Conservation (phyloP, 2,888 invertebrate genomes). For the Amaurobius ferox region DNA sequence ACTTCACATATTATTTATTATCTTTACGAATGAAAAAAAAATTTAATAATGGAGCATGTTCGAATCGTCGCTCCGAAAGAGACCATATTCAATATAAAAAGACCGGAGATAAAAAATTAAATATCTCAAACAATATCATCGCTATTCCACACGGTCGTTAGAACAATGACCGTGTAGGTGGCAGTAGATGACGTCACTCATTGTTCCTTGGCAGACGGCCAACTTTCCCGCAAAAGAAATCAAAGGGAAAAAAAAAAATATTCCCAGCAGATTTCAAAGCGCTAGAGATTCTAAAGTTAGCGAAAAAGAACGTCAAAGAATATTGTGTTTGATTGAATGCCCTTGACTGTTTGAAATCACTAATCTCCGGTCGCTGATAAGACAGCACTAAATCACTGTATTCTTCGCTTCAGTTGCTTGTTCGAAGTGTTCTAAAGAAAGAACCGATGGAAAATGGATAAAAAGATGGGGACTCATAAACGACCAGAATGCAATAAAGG, state of each 20-base stretch:
- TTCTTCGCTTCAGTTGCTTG: constrained; percentile 14
- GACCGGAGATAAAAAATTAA: not conserved
- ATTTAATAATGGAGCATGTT: not conserved
- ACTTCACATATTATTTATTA: not conserved
- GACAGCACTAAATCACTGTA: constrained; percentile 41
- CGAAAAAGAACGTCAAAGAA: constrained; percentile 37
- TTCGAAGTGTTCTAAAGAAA: not conserved
- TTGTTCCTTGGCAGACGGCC: constrained; percentile 64
- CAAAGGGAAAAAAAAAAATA: not conserved
- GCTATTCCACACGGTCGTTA: not conserved
- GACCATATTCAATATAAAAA: constrained; percentile 3
- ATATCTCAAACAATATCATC: constrained; percentile 5
- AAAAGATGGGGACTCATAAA: constrained; percentile 7
- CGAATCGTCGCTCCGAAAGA: not conserved
- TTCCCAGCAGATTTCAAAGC: constrained; percentile 45
- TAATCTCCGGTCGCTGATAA: constrained; percentile 60
- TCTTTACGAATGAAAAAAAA: not conserved
- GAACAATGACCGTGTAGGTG: constrained; percentile 69
- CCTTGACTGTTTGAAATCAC: constrained; percentile 64
- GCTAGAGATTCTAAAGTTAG: constrained; percentile 53
- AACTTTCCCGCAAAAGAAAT: constrained; percentile 33
- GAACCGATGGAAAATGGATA: not conserved
- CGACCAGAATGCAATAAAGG: not conserved
- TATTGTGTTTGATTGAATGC: constrained; percentile 67
- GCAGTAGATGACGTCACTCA: constrained; percentile 52